phyloP scores from a whole-genome alignment of 2,888 invertebrate genomes.

The Cremastobaeus sp. region DNA sequence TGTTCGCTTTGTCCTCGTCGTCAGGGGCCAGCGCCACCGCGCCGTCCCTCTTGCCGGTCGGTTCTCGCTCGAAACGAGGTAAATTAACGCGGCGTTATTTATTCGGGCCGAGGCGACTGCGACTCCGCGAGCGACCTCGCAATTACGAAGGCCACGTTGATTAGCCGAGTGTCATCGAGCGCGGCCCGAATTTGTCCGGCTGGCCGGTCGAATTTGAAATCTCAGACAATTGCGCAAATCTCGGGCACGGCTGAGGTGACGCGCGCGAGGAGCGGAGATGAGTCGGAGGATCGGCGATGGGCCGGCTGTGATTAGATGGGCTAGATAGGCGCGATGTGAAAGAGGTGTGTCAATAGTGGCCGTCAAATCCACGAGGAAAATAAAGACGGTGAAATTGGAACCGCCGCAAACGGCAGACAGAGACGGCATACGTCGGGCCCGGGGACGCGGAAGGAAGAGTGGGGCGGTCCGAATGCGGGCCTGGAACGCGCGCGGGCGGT shows the following conservation, averaged over 20 bases:
- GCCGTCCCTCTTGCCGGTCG: no score
- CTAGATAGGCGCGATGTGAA: conserved; percentile 50
- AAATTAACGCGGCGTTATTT: conserved; percentile 66
- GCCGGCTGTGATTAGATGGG: no score
- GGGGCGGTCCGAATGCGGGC: conserved; percentile 69
- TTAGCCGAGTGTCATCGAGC: conserved; percentile 9
- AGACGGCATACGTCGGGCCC: conserved; percentile 54
- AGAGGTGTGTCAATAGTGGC: conserved; percentile 47
- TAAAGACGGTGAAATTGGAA: conserved; percentile 60
- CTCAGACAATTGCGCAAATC: conserved; percentile 21
- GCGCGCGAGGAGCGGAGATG: conserved; percentile 27
- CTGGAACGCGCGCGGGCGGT: conserved; percentile 66
- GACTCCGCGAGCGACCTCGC: not conserved
- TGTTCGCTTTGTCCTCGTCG: conserved; percentile 41
- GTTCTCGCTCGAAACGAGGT: conserved; percentile 53
- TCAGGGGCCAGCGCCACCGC: conserved; percentile 25
- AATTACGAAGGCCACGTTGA: not conserved
- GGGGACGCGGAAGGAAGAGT: conserved; percentile 16
- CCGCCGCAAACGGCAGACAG: conserved; percentile 59
- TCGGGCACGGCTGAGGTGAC: conserved; percentile 26
- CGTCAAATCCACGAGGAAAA: conserved; percentile 29
- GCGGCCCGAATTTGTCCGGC: conserved; percentile 11
- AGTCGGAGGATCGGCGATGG: conserved; percentile 10
- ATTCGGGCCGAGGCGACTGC: conserved; percentile 33
- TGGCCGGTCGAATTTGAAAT: conserved; percentile 28